A percentile compares a stretch with the other conserved stretches of the same genome.
Evolutionary conservation across 92 coral and sea anemone species (phyloP).

Genomic region (Parazoanthus darwini): DNA sequence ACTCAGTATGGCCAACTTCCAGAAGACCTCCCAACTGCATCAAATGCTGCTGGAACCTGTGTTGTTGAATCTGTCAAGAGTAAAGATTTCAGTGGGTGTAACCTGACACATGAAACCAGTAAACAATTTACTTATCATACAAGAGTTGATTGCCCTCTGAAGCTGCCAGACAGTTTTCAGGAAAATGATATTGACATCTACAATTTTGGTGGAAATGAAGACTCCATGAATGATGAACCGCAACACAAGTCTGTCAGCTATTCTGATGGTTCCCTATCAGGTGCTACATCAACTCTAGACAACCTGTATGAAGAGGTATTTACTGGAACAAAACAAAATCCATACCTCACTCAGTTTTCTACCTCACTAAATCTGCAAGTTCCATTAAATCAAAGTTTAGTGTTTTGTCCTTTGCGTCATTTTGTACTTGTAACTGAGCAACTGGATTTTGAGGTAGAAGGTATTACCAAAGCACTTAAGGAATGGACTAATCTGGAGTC

Average conservation of each 20-base stretch:
- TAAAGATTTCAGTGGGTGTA: not conserved
- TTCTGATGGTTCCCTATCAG: not conserved
- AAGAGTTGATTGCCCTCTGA: not conserved
- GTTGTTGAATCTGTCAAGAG: not conserved
- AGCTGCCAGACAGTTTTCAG: not conserved
- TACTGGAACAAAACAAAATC: too few species aligned
- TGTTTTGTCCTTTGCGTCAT: not conserved
- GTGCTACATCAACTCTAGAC: not conserved
- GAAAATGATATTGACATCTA: not conserved
- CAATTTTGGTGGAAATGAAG: not conserved
- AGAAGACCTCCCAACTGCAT: not conserved
- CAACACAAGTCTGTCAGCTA: not conserved
- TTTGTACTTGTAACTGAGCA: conserved; percentile 4
- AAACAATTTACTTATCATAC: not conserved
- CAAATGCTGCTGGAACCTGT: not conserved
- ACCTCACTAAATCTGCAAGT: not conserved
- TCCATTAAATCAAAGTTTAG: not conserved
- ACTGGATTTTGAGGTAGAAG: not conserved
- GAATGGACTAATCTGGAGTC: conserved; percentile 5
- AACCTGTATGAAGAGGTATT: conserved; percentile 15
- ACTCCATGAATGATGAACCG: not conserved
- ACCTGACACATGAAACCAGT: not conserved
- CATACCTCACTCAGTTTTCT: not conserved
- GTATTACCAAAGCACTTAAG: not conserved
- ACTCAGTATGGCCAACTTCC: not conserved